Base-by-base conservation (phyloP, 2,797 vertebrate species). In the Percopsis omiscomaycus region DNA sequence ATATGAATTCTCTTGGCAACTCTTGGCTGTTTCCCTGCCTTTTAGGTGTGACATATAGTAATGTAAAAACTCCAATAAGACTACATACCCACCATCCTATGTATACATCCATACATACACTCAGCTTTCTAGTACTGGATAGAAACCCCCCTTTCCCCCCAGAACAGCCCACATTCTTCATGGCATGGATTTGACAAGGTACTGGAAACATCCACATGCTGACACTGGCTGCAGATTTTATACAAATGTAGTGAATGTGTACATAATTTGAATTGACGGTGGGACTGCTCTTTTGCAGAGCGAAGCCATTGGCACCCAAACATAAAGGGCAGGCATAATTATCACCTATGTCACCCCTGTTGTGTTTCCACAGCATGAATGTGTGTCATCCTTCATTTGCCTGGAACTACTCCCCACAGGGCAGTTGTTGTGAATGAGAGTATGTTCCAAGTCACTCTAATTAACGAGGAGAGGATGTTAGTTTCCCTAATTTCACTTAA, bases 401-500 rank as follows among this genome's bases (percentile, higher is more conserved):
- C 42, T 42, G 28, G 49, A 49, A 2, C 51, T 0, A 27, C 48
- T 28, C 74, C 75, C 71, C 55, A 42, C n/a, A 0, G 10, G 71
- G 64, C 28, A 59, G 59, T 57, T 73, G 68, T 61, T 62, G 47
- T 55, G 64, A 67, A 77, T 64, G 60, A 74, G 49, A 74, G 71
- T 51, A 64, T 72, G 52, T 67, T 69, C 14, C 42, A 9, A 60
- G 42, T 75, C 55, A 64, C 50, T 59, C 76, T 64, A 65, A 61
- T 77, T 69, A 69, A 79, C 77, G 57, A 15, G 30, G 50, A 55
- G 45, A 3, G 67, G 61, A 86, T 76, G 68, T 75, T 65, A 72
- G 58, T 44, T 64, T 15, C 55, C 57, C 61, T 78, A 69, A 79
- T 81, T 82, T 15, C 1, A 75, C 75, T 67, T 14, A 68, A 73